A percentile compares a stretch with the other conserved stretches of the same genome.
Conservation (phyloP, 2,797 vertebrate species). For the Okamejei kenojei region DNA sequence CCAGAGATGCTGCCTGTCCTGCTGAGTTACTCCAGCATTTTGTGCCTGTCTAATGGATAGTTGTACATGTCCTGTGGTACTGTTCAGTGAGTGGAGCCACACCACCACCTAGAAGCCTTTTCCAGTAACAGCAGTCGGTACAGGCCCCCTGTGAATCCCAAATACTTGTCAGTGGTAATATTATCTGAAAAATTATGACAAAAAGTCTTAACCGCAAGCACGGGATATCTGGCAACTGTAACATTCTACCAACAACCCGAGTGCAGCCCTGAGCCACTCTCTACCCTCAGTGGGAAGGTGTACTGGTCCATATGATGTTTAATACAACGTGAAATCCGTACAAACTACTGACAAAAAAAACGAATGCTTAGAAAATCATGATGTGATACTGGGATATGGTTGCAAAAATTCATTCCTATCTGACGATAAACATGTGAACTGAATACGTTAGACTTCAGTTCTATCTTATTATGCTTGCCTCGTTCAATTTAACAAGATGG, state of each 20-base stretch:
- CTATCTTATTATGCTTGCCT: not conserved
- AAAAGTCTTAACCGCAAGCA: not conserved
- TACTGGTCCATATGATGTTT: not conserved
- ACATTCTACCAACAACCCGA: no score
- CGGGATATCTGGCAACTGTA: not conserved
- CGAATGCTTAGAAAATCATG: not conserved
- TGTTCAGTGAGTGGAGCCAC: not conserved
- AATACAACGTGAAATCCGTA: not conserved
- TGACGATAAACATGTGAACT: not conserved
- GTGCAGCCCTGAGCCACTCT: no score
- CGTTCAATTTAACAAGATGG: not conserved
- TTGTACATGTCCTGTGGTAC: not conserved
- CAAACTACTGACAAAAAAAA: not conserved
- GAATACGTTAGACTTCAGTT: not conserved
- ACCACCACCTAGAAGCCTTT: not conserved
- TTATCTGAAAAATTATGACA: not conserved
- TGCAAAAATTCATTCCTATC: not conserved
- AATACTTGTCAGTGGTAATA: not conserved
- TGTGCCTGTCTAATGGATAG: not conserved
- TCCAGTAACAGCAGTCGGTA: not conserved
- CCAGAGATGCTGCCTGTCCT: no score
- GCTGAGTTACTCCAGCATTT: no score
- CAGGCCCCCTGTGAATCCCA: not conserved
- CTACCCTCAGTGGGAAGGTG: not conserved
- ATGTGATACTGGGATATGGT: not conserved